Evolutionary conservation across 2,888 invertebrate genomes (phyloP), one percentile per base, ranked within the genome.

Genomic region (Trissoscelio sp.): DNA sequence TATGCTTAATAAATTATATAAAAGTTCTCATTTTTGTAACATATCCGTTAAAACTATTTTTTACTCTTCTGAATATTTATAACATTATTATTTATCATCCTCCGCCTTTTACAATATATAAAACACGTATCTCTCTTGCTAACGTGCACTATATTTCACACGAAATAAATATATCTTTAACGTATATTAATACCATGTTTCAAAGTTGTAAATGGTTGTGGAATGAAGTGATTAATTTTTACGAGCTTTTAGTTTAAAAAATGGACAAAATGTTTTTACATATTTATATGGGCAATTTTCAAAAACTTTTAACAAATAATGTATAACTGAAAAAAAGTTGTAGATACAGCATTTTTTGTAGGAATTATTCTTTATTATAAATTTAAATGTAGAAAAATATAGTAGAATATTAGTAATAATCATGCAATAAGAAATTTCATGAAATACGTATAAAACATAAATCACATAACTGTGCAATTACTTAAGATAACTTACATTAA

Each of bases 201-300:
- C 55, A 53, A 55, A 39, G 55, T 55, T 53, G 42, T 53, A 55
- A 67, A 67, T 67, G 67, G 2, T 12, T 31, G 39, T 9, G 16
- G 51, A 67, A 67, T 55, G 20, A 55, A 67, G 42, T 55, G 39
- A 67, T 67, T 67, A 67, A 67, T 67, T 67, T 67, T 67, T 67
- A 67, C 44, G 53, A 66, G 53, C 66, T 66, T 66, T 53, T 14
- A 39, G 39, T 24, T 9, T 16, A 53, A 51, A 66, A 28, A 66
- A 14, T 28, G 53, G 16, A 28, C 16, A 55, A 16, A 24, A 24
- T 24, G 46, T 16, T 48, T 39, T 62, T 48, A 48, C 44, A 48
- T 62, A 48, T 48, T 62, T n/a, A n/a, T n/a, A n/a, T n/a, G n/a
- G n/a, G n/a, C n/a, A n/a, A n/a, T n/a, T n/a, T n/a, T n/a, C n/a